Percentiles rank a stretch among this genome's conserved stretches.
Conservation (phyloP, 2,797 vertebrate species). For the Hemitrygon akajei region DNA sequence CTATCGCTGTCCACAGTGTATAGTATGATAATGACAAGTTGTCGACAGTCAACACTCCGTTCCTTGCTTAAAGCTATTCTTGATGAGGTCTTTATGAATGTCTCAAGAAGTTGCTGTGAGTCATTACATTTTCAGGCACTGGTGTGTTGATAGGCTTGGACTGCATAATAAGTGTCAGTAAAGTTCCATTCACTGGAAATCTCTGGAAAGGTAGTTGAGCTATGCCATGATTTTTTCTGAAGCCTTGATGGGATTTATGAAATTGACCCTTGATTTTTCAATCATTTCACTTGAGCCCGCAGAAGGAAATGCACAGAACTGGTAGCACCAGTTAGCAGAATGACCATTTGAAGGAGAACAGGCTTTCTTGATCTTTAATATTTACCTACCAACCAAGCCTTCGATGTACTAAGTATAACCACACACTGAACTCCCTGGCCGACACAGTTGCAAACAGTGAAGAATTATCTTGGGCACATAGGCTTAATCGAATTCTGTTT, state of each 20-base stretch:
- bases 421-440: not conserved
- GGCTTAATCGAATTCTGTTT: not conserved
- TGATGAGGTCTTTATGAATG: not conserved
- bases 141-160: not conserved
- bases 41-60: not conserved
- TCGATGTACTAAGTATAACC: not conserved
- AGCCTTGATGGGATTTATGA: not conserved
- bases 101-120: not conserved
- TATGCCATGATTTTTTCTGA: not conserved
- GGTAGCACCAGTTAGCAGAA: not conserved
- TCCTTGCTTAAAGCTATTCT: constrained; percentile 6
- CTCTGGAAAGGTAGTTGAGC: not conserved
- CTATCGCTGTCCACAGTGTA: not conserved
- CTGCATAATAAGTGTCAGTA: not conserved
- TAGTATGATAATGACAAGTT: not conserved
- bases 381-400: constrained; percentile 4
- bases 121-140: not conserved
- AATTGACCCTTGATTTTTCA: not conserved
- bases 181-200: not conserved
- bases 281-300: not conserved
- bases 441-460: constrained; percentile 16
- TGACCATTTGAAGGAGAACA: not conserved
- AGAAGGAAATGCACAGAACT: not conserved
- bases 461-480: constrained; percentile 26
- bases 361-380: constrained; percentile 12